phyloP scores from a whole-genome alignment of 2,113 vertebrate genomes.

The western clawed frog (Xenopus tropicalis) region DNA sequence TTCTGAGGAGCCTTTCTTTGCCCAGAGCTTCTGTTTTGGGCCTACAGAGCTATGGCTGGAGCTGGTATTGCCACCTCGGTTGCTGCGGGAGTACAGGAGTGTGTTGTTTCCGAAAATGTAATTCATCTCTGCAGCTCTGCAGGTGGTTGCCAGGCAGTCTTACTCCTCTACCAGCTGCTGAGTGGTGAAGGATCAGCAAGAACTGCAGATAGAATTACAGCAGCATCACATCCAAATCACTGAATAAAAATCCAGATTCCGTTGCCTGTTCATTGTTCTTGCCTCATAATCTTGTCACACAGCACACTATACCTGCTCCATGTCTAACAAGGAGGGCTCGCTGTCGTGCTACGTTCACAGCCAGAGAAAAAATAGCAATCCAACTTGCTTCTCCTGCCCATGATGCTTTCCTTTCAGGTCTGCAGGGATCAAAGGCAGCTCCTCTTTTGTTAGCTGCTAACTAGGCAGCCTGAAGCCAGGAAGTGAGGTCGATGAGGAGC shows the following conservation, averaged over 20 bases:
- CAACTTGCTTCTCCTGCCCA: conserved; percentile 54
- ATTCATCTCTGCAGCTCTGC: conserved; percentile 88
- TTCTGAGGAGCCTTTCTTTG: conserved; percentile 85
- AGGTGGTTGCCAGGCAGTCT: conserved; percentile 77
- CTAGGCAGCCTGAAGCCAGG: conserved; percentile 64
- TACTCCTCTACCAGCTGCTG: conserved; percentile 75
- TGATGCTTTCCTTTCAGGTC: conserved; percentile 54
- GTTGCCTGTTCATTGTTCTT: conserved; percentile 55
- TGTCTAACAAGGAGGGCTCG: conserved; percentile 50
- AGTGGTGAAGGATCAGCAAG: conserved; percentile 69
- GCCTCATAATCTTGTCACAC: conserved; percentile 47
- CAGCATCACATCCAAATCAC: conserved; percentile 69
- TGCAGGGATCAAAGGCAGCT: conserved; percentile 54
- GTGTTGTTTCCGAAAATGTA: conserved; percentile 99
- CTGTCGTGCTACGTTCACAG: conserved; percentile 45
- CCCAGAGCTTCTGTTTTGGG: conserved; percentile 83
- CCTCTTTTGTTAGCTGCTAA: conserved; percentile 63
- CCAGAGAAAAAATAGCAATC: conserved; percentile 38
- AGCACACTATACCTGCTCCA: conserved; percentile 58
- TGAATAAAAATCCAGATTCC: conserved; percentile 61
- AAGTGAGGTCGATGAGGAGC: conserved; percentile 70
- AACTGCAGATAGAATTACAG: conserved; percentile 77
- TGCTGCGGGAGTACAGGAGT: conserved; percentile 83
- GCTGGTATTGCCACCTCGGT: conserved; percentile 72
- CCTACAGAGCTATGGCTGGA: conserved; percentile 78